Percentiles rank a stretch among this genome's conserved stretches.
Evolutionary conservation across 2,797 vertebrate genomes (phyloP).

Genomic region (Sternotherus odoratus): DNA sequence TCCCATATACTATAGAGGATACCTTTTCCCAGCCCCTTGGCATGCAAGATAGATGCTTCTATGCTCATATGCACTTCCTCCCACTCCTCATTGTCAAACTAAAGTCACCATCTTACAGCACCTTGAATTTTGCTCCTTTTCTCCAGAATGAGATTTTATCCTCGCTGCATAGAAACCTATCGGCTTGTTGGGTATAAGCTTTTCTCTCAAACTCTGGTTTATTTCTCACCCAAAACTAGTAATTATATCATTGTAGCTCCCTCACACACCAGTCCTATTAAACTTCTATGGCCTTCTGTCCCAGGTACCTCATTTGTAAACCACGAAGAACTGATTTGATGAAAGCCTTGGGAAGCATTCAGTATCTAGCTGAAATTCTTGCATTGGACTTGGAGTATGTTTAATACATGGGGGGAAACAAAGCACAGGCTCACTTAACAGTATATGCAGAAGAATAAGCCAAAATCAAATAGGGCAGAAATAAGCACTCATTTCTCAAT

Average conservation of each 20-base stretch:
- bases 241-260: conserved; percentile 5
- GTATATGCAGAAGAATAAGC: conserved; percentile 11
- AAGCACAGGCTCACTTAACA: conserved; percentile 23
- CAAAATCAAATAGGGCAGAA: conserved; percentile 66
- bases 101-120: background rate
- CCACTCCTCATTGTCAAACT: background rate
- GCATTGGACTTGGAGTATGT: conserved; percentile 44
- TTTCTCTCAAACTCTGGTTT: background rate
- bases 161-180: conserved; percentile 13
- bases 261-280: conserved; percentile 17
- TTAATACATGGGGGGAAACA: conserved; percentile 18
- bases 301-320: conserved; percentile 4
- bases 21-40: conserved; percentile 20
- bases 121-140: background rate
- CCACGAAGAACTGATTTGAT: background rate
- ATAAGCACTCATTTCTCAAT: conserved; percentile 41
- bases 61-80: background rate
- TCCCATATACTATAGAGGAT: background rate
- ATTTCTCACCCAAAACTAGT: conserved; percentile 5
- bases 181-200: background rate
- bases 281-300: conserved; percentile 25
- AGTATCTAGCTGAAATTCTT: conserved; percentile 17
- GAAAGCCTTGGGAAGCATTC: conserved; percentile 30
- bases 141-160: background rate
- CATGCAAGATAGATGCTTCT: background rate